phyloP scores from a whole-genome alignment of 1,140 invertebrate species.

The Pentalonia nigronervosa region DNA sequence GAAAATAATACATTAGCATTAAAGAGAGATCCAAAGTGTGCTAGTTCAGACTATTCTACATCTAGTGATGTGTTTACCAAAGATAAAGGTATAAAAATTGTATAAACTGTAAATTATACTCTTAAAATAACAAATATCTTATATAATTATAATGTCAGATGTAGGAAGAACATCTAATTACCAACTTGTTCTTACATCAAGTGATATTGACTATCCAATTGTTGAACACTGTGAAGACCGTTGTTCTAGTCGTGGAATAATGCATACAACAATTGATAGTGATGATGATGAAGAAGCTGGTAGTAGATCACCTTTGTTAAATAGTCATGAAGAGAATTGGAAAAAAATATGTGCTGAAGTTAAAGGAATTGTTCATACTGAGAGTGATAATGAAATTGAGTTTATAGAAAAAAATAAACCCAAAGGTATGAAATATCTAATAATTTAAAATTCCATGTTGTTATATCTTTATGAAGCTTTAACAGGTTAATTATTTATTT shows the following conservation, averaged over 20 bases:
- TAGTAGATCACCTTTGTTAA: conserved; percentile 57
- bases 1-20: conserved; percentile 12
- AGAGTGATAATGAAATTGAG: conserved; percentile 46
- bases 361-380: conserved; percentile 12
- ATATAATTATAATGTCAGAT: conserved; percentile 60
- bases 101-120: background rate
- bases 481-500: background rate
- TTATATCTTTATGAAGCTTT: background rate
- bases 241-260: conserved; percentile 63
- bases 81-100: conserved; percentile 42
- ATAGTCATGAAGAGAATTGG: conserved; percentile 25
- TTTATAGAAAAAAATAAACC: conserved; percentile 46
- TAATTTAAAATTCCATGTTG: background rate
- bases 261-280: conserved; percentile 61
- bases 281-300: conserved; percentile 58
- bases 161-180: conserved; percentile 62
- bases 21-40: conserved; percentile 40
- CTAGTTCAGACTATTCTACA: conserved; percentile 43
- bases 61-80: conserved; percentile 55
- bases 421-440: background rate
- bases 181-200: conserved; percentile 66
- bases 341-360: conserved; percentile 10
- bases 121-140: background rate
- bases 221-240: conserved; percentile 84
- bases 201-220: conserved; percentile 83